Evolutionary conservation across 2,113 vertebrate species (phyloP).

Genomic region (Atherinomorus stipes): DNA sequence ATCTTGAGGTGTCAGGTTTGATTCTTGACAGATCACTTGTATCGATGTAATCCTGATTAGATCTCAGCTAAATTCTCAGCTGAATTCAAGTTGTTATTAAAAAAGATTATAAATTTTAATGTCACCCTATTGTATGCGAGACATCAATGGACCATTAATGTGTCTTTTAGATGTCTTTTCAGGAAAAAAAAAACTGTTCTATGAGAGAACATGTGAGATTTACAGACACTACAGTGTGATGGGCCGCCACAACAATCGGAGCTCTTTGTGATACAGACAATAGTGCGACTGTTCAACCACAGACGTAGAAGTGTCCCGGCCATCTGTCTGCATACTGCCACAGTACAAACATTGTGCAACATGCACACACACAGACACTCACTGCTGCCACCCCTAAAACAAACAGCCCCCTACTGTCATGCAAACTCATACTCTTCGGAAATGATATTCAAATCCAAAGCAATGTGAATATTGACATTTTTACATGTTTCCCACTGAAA

Average conservation of each 20-base stretch:
- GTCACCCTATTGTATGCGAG: not conserved
- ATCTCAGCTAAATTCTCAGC: too few relatives aligned
- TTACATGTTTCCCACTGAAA: not conserved
- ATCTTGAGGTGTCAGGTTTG: too few relatives aligned
- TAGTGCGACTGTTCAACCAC: conserved; percentile 75
- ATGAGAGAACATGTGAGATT: conserved; percentile 63
- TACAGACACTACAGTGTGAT: conserved; percentile 77
- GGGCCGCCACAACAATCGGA: conserved; percentile 74
- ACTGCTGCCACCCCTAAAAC: conserved; percentile 32
- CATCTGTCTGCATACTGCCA: conserved; percentile 83
- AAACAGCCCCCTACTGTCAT: conserved; percentile 44
- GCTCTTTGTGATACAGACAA: conserved; percentile 76
- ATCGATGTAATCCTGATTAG: too few relatives aligned
- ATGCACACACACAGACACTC: conserved; percentile 49
- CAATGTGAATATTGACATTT: not conserved
- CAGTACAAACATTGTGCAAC: conserved; percentile 83
- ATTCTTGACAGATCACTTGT: too few relatives aligned
- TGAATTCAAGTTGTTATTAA: too few relatives aligned
- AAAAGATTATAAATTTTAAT: not conserved
- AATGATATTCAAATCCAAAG: not conserved
- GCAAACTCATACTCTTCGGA: conserved; percentile 8
- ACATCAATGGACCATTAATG: too few relatives aligned
- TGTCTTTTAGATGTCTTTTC: not conserved
- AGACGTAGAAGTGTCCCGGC: conserved; percentile 79
- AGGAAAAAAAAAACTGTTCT: not conserved